Base-by-base conservation (phyloP, 1,140 invertebrate species). In the Reticulitermes speratus region DNA sequence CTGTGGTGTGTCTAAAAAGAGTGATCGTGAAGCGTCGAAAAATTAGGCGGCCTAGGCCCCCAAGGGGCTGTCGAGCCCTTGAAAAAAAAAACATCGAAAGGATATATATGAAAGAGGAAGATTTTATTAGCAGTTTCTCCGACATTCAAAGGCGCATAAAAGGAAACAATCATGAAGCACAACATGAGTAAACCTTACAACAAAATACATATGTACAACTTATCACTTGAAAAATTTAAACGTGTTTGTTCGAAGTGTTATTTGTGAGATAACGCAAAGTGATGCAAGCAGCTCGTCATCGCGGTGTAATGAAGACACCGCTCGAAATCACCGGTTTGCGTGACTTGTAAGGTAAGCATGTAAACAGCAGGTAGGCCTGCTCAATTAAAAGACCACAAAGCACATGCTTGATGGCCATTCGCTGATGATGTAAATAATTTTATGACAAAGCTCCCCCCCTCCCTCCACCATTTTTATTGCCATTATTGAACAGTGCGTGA, bases 271-370 rank as follows among this genome's bases (percentile, higher is more conserved):
- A 30, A 75, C 7, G 65, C 65, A 14, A 75, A 30, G 12, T 75
- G 65, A 75, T 30, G 65, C 65, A 75, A 30, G 8, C 2, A 75
- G 65, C n/a, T 75, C 38, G 2, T 38, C 65, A 75, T 30, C 65
- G 30, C 65, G 30, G 65, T 8, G 25, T 75, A 75, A 75, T 75
- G 65, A 75, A 75, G 65, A 75, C 65, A 30, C 65, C 1, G 7
- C 65, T n/a, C n/a, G n/a, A 75, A 75, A 75, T 75, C 65, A 75
- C 65, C 65, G 65, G 65, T 75, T 75, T 75, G 65, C 65, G 65
- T 75, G 65, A 30, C 65, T 75, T 9, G 65, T 16, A 2, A 30
- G 14, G 25, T 8, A 65, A 1, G 21, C 59, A 65, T 19, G 59
- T 19, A n/a, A 65, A 25, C 59, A 65, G 65, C 65, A 14, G 65